A percentile compares a stretch with the other conserved stretches of the same genome.
phyloP scores from a whole-genome alignment of 2,797 vertebrate genomes.

The Merluccius polli region DNA sequence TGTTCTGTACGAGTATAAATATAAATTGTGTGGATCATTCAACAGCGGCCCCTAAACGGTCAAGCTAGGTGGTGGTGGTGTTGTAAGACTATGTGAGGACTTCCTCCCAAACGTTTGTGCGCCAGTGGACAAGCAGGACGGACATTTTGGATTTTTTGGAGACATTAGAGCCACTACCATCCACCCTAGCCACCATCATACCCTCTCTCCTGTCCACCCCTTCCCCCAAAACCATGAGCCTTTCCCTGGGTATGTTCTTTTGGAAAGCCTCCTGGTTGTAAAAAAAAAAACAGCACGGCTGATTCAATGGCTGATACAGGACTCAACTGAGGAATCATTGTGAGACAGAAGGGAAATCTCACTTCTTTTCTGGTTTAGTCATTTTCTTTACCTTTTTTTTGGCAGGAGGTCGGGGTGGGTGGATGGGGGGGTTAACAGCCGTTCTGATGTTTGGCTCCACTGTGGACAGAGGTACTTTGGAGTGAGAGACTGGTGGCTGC shows the following conservation, averaged over 20 bases:
- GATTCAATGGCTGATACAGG: conserved; percentile 44
- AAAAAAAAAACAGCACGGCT: conserved; percentile 37
- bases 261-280: not conserved
- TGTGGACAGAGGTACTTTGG: conserved; percentile 51
- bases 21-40: conserved; percentile 29
- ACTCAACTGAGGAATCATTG: conserved; percentile 26
- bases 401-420: conserved; percentile 59
- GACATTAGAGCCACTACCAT: conserved; percentile 39
- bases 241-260: not conserved
- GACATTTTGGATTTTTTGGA: conserved; percentile 53
- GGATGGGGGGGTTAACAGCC: conserved; percentile 50
- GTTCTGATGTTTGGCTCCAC: conserved; percentile 47
- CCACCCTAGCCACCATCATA: not conserved
- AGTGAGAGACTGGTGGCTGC: conserved; percentile 46
- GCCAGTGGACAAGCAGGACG: conserved; percentile 33
- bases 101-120: conserved; percentile 10
- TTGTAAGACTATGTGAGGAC: not conserved
- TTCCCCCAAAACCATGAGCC: not conserved
- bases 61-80: not conserved
- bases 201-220: not conserved
- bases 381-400: conserved; percentile 39
- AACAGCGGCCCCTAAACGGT: not conserved
- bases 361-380: conserved; percentile 19
- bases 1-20: conserved; percentile 73
- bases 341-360: conserved; percentile 22